Evolutionary conservation across 2,888 invertebrate genomes (phyloP), one percentile per base, ranked within the genome.

Genomic region (Nomada flava): DNA sequence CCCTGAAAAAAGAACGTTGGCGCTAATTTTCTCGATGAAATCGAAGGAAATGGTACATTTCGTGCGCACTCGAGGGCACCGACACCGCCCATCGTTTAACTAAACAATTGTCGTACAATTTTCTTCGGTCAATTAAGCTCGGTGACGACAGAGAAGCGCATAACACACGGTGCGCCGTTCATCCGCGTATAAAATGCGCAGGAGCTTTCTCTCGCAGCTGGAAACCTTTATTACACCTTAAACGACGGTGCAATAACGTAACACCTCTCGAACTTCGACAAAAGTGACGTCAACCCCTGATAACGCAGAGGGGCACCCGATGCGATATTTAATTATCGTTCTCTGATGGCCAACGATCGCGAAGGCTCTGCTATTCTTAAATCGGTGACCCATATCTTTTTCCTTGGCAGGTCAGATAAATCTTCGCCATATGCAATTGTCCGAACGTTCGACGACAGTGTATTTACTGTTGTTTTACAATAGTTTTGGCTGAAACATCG

Each of bases 61-160:
- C 57, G 55, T 23, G 47, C 15, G 13, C 42, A 15, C 64, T 60
- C 60, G 60, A 80, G 53, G 55, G 55, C 60, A 62, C 72, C 63
- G 73, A 62, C 57, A 75, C 73, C 78, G 77, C 76, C 82, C 79
- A 63, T 76, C 84, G 79, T 84, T 84, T 86, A 86, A 86, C 84
- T 78, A 83, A 80, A 78, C 86, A 88, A 88, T 89, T 82, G 74
- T 71, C 59, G 47, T 74, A 73, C 84, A 83, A 90, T 91, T 88
- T 76, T 86, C 79, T 77, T 71, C 86, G 90, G 84, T 87, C 90
- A 87, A 89, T 91, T 91, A 88, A 90, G 77, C 84, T 67, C 83
- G 36, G 73, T 86, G 86, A 90, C 79, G 79, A 86, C 62, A 78
- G 75, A 79, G 73, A 76, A 23, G 62, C 26, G 72, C 76, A 76